Conservation (phyloP, 2,113 vertebrate genomes). For the human region GRCh38 chr5:164342501-164343000, state of each 20-base stretch:
- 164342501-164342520: not conserved
- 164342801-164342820: not conserved
- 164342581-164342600: not conserved
- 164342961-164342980: not conserved
- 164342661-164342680: not conserved
- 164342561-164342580: not conserved
- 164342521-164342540: not conserved
- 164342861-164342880: not conserved
- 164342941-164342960: not conserved
- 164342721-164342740: not conserved
- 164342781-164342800: not conserved
- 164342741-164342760: not conserved
- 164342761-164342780: not conserved
- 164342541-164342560: not conserved
- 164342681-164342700: not conserved
- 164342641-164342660: not conserved
- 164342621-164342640: not conserved
- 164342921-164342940: too few relatives aligned
- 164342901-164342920: not conserved
- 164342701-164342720: not conserved
- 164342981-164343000: not conserved
- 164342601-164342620: not conserved
- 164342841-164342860: not conserved
- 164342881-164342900: not conserved
- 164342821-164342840: not conserved